Percentiles rank a stretch among this genome's conserved stretches.
These are phyloP conservation scores for Trematomus loennbergii DNA, from an alignment of 2,113 vertebrate species.

Conservation along the genomic window DNA sequence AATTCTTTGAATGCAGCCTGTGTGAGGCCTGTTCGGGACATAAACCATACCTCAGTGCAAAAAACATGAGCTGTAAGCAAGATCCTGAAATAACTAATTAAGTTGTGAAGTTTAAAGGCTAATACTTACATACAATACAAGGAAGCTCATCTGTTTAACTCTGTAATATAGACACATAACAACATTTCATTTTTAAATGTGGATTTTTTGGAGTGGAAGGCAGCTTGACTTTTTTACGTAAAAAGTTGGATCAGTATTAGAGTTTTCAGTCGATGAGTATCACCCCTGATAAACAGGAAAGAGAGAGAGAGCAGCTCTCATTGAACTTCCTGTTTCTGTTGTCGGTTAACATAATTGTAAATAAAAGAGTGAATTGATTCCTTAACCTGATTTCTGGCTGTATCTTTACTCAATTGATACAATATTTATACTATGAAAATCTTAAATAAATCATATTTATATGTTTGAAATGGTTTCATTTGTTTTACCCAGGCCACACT, in stretches of 20 bases:
- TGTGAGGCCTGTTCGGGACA: constrained; percentile 34
- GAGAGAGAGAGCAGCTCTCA: constrained; percentile 15
- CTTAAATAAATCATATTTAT: neutral
- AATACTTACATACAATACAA: neutral
- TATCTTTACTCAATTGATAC: neutral
- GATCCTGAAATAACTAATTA: constrained; percentile 5
- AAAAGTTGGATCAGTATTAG: constrained; percentile 44
- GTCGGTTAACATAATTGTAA: constrained; percentile 62
- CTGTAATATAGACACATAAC: constrained; percentile 35
- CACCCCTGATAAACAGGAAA: constrained; percentile 62
- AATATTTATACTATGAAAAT: neutral
- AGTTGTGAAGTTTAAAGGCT: constrained; percentile 19
- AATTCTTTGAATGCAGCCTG: constrained; percentile 36
- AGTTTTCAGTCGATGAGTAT: constrained; percentile 3
- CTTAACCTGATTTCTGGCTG: constrained; percentile 6
- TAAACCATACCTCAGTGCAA: constrained; percentile 42
- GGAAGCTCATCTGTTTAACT: constrained; percentile 25
- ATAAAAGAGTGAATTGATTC: constrained; percentile 55
- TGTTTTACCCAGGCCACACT: neutral
- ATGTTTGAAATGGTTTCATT: neutral
- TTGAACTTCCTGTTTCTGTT: constrained; percentile 70
- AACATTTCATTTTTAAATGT: constrained; percentile 24
- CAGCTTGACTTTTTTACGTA: constrained; percentile 24
- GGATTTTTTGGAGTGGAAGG: neutral
- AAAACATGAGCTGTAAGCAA: constrained; percentile 17